These are phyloP conservation scores for Lucifuga dentata DNA, from an alignment of 2,113 vertebrate genomes.

Conservation along the genomic window DNA sequence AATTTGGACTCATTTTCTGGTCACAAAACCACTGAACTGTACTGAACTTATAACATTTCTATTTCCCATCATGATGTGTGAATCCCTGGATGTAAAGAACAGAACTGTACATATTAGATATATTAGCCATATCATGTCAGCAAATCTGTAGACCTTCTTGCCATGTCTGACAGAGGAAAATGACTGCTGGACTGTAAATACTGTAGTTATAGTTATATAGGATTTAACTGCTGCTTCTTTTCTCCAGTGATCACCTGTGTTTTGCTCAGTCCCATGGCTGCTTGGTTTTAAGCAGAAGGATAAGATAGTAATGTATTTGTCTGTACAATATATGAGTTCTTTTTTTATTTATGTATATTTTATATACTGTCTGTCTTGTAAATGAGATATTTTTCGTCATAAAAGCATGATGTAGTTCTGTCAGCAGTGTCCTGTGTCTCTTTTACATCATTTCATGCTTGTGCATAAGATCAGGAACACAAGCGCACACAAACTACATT, in stretches of 20 bases:
- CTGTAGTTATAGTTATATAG: conserved; percentile 72
- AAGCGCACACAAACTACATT: no score
- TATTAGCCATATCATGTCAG: conserved; percentile 79
- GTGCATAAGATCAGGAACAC: no score
- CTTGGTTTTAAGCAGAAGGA: conserved; percentile 64
- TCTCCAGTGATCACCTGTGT: conserved; percentile 62
- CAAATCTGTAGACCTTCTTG: conserved; percentile 77
- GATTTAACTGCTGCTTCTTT: conserved; percentile 67
- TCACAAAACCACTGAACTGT: neutral
- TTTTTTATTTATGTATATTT: conserved; percentile 82
- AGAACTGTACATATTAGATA: conserved; percentile 75
- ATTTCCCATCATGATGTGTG: conserved; percentile 18
- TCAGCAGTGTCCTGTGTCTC: conserved; percentile 49
- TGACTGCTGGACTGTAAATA: conserved; percentile 83
- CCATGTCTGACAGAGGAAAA: conserved; percentile 81
- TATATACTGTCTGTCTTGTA: conserved; percentile 85
- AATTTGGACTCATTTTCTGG: conserved; percentile 32
- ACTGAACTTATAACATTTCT: conserved; percentile 14
- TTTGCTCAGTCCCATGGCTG: conserved; percentile 77
- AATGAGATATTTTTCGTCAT: conserved; percentile 78
- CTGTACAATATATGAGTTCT: conserved; percentile 62
- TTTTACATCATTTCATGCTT: conserved; percentile 14
- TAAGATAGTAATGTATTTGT: conserved; percentile 73
- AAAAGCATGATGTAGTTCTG: conserved; percentile 85
- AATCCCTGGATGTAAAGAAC: conserved; percentile 67